Evolutionary conservation across 2,797 vertebrate species (phyloP), one percentile per base, ranked within the genome.

Genomic region (Tokudaia muenninki): DNA sequence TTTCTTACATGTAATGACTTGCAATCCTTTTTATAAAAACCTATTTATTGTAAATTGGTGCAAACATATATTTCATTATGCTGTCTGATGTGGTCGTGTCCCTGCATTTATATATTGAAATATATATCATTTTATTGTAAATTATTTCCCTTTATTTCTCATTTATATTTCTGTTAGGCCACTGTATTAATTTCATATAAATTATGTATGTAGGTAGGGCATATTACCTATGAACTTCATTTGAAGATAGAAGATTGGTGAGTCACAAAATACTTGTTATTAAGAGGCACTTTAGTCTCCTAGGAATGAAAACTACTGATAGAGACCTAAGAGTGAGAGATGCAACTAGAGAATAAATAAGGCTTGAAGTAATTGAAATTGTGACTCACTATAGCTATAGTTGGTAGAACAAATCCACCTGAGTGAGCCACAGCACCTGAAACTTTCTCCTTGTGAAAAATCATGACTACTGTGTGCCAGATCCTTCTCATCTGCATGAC

Each of bases 251-350:
- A 95, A 31, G n/a, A 13, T 70, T 72, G 50, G 19, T 89, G 37
- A 94, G 34, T 94, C 84, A 90, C 47, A 93, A 90, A 96, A 67
- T 97, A 94, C 92, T 97, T 96, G 75, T 95, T 94, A 96, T 95
- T 88, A 92, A 95, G 57, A 96, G 29, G 59, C 14, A 92, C 52
- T 94, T 88, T 90, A 92, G 59, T 96, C 87, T 97, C 81, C 52
- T 29, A 93, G 31, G 55, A 93, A 80, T 81, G 61, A 95, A 65
- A 96, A 92, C 77, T 87, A 94, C 63, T 96, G 52, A 93, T 96
- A 16, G 81, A 90, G 81, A 94, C 19, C 47, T 92, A 95, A 96
- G 87, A 94, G 93, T 92, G 75, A 96, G 87, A 90, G 26, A 84
- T 74, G 79, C 91, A 90, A 81, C 84, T 82, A 59, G 80, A 82